Percentiles rank a stretch among this genome's conserved stretches.
Evolutionary conservation across 23 tunicate genomes (phyloP).

Genomic region (Diplosoma virens): DNA sequence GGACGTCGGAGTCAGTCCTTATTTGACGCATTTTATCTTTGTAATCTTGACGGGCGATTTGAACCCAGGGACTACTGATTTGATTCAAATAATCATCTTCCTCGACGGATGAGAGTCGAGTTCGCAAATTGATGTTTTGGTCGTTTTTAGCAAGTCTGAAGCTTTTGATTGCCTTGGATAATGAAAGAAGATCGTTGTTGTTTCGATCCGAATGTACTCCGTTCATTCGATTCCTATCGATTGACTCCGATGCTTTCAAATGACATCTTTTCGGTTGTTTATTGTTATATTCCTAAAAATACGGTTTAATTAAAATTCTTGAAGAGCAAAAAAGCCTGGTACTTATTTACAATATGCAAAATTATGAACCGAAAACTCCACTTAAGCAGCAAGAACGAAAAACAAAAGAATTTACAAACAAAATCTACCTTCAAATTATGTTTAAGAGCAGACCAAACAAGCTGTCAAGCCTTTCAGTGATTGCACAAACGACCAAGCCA

Average conservation of each 20-base stretch:
- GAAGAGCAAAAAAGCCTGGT: background rate
- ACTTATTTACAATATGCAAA: too few species aligned
- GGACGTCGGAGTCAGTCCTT: constrained; percentile 12
- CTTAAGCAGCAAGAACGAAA: too few species aligned
- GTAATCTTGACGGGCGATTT: constrained; percentile 64
- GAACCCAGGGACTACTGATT: constrained; percentile 58
- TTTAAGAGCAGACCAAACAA: too few species aligned
- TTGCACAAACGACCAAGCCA: too few species aligned
- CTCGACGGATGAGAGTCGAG: constrained; percentile 1
- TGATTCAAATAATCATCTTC: constrained; percentile 19
- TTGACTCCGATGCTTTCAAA: too few species aligned
- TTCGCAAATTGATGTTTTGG: background rate
- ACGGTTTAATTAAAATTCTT: background rate
- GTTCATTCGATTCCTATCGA: too few species aligned
- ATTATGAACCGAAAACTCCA: too few species aligned
- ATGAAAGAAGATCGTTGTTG: background rate
- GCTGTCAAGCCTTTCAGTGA: too few species aligned
- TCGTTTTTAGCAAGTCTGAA: background rate
- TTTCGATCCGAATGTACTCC: background rate
- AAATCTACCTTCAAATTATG: too few species aligned
- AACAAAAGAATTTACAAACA: too few species aligned
- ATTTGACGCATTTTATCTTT: constrained; percentile 45
- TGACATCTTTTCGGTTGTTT: background rate
- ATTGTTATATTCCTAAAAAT: background rate
- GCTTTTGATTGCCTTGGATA: background rate